These are phyloP conservation scores for Invenusta paracnida DNA, from an alignment of 2,888 invertebrate genomes.

Conservation along the genomic window DNA sequence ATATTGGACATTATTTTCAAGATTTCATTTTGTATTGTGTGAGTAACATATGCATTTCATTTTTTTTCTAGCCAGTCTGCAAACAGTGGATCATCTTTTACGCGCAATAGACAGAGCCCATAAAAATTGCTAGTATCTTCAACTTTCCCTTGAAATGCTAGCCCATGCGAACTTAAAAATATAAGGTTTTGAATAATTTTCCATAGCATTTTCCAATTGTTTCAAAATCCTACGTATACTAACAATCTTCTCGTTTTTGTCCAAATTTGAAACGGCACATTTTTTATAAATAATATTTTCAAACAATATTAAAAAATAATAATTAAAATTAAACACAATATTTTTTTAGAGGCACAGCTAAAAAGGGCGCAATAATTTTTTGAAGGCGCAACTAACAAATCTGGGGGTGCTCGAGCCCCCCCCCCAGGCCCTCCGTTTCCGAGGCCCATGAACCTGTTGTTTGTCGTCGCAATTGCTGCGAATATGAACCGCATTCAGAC, in stretches of 20 bases:
- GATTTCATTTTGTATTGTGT: conserved; percentile 23
- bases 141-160: not conserved
- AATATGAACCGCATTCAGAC: too few relatives aligned
- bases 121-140: not conserved
- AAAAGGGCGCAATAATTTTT: not conserved
- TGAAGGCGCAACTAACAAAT: not conserved
- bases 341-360: not conserved
- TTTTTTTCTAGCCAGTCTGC: conserved; percentile 13
- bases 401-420: not conserved
- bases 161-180: conserved; percentile 16
- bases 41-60: not conserved
- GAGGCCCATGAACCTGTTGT: too few relatives aligned
- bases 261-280: too few relatives aligned
- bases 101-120: conserved; percentile 2
- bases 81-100: conserved; percentile 18
- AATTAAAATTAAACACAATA: too few relatives aligned
- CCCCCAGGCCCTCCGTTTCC: too few relatives aligned
- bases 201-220: not conserved
- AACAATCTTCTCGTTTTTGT: too few relatives aligned
- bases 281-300: too few relatives aligned
- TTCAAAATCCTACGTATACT: too few relatives aligned
- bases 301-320: too few relatives aligned
- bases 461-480: too few relatives aligned
- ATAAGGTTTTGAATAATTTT: conserved; percentile 8
- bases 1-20: not conserved